Evolutionary conservation across 1,140 invertebrate species (phyloP), one percentile per base, ranked within the genome.

Genomic region (Bombus superbus): DNA sequence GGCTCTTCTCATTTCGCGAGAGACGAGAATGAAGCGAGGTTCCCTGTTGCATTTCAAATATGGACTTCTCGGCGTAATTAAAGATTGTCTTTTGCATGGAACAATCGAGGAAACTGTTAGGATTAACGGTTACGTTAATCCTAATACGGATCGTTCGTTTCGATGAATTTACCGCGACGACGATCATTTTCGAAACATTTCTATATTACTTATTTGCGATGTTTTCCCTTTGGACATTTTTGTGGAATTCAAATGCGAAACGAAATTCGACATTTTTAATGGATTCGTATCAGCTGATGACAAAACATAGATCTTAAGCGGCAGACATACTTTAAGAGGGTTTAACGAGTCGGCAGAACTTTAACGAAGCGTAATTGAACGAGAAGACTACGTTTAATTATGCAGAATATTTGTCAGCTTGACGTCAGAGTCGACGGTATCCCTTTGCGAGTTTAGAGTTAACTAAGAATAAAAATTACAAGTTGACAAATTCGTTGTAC

Each of bases 311-410:
- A 53, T 53, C 11, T 80, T 38, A 25, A 64, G 8, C 5, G 22
- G 13, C 73, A 42, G 25, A 57, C 40, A 6, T 68, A n/a, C 3
- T 57, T 40, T 22, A 44, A 83, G 53, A 11, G 13, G 62, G n/a
- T 64, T 83, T 83, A 83, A 83, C 18, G 47, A 77, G n/a, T 9
- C 73, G 15, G 32, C 13, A 25, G n/a, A 32, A 35, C 18, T 66
- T 76, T 57, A 76, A 83, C 38, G 62, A 83, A 77, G 28, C 32
- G 22, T 77, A 83, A 83, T 83, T 83, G 74, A 76, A 53, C 15
- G 13, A 3, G 22, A 77, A 35, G 74, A 59, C 13, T 69, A 13
- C 38, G 47, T 64, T 47, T 74, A 75, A 75, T 75, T 75, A 38
- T 35, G 1, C 40, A 15, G 40, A 77, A 25, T 47, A 64, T n/a